phyloP scores from a whole-genome alignment of 2,797 vertebrate genomes.

The Liasis olivaceus region DNA sequence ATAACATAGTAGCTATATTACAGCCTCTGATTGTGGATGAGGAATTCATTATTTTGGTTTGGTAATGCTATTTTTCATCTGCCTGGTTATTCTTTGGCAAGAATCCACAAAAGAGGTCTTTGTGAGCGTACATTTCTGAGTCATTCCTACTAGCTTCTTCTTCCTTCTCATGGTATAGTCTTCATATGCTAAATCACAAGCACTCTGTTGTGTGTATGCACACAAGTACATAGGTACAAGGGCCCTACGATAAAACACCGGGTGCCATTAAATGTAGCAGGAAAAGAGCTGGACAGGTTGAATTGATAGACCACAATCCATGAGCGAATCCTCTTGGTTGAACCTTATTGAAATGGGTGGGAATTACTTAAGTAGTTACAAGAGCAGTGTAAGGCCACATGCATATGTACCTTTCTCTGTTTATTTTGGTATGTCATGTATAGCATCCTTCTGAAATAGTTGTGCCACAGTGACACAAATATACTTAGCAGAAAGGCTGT shows the following conservation, averaged over 20 bases:
- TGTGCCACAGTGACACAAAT: background rate
- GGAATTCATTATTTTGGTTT: background rate
- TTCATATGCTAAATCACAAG: background rate
- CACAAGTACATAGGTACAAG: background rate
- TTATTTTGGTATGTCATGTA: background rate
- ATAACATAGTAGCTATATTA: background rate
- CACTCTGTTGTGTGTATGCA: background rate
- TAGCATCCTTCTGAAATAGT: background rate
- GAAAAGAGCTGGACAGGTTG: background rate
- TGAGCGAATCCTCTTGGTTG: background rate
- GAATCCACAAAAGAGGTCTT: background rate
- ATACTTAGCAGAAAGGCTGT: background rate
- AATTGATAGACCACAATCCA: background rate
- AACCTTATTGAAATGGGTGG: background rate
- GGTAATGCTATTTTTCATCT: background rate
- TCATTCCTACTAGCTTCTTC: background rate
- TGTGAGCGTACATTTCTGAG: background rate
- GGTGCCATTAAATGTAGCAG: background rate
- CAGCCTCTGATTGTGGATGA: background rate
- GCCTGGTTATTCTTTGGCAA: constrained; percentile 14
- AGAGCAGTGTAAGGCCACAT: background rate
- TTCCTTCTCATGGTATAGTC: background rate
- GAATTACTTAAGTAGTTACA: background rate
- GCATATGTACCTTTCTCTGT: background rate
- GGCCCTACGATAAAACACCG: background rate